These are phyloP conservation scores for Gymnocypris eckloni DNA, from an alignment of 2,797 vertebrate genomes.

Conservation along the genomic window DNA sequence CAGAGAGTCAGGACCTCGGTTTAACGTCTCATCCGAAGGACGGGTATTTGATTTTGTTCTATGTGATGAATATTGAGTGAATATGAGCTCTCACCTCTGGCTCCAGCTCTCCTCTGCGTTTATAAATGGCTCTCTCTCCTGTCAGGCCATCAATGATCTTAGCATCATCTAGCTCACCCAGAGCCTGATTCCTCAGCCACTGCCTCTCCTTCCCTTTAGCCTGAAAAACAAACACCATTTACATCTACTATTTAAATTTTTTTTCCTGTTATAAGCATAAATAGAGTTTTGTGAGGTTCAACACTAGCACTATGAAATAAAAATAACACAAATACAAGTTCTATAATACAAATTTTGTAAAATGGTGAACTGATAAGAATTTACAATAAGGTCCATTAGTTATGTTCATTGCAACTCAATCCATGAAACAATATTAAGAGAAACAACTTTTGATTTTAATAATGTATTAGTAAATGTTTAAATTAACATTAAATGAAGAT, in stretches of 20 bases:
- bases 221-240: slow-evolving; percentile 72
- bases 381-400: too few species aligned
- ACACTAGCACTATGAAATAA: too few species aligned
- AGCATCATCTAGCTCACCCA: slow-evolving; percentile 94
- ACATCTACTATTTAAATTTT: background rate
- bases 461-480: too few species aligned
- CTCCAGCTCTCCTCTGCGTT: slow-evolving; percentile 90
- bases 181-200: slow-evolving; percentile 93
- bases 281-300: background rate
- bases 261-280: background rate
- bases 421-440: too few species aligned
- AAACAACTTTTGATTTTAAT: too few species aligned
- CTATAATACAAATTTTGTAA: background rate
- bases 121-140: slow-evolving; percentile 95
- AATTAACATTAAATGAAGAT: too few species aligned
- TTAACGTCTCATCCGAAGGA: too few species aligned
- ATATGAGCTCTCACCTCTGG: slow-evolving; percentile 84
- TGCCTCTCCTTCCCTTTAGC: slow-evolving; percentile 98
- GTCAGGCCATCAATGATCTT: slow-evolving; percentile 97
- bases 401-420: too few species aligned
- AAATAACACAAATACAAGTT: background rate
- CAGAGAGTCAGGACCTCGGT: too few species aligned
- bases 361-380: background rate
- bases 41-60: background rate
- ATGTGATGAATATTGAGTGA: background rate